Evolutionary conservation across 2,797 vertebrate species (phyloP).

Genomic region (Acomys russatus): DNA sequence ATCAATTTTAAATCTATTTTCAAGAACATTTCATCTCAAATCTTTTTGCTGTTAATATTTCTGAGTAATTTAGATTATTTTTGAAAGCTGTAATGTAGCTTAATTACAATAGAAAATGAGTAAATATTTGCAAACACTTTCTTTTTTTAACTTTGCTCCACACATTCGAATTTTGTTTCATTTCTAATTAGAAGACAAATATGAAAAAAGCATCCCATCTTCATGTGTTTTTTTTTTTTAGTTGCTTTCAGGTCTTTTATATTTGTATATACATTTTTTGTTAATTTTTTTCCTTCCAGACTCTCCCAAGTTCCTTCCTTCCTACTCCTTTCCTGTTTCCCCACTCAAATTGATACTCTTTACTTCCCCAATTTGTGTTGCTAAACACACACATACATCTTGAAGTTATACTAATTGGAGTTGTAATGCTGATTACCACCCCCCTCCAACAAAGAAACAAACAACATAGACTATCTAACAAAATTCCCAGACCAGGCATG

Average conservation of each 20-base stretch:
- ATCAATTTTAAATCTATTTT: conserved; percentile 35
- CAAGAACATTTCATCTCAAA: conserved; percentile 2
- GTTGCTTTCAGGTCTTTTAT: background rate
- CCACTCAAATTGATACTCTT: too few relatives aligned
- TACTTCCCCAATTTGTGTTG: background rate
- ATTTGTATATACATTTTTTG: background rate
- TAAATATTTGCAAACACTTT: conserved; percentile 51
- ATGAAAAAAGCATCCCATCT: background rate
- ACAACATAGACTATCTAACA: background rate
- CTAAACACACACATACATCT: background rate
- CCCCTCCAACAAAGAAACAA: background rate
- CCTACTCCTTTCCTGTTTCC: background rate
- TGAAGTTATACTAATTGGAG: background rate
- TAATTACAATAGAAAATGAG: conserved; percentile 16
- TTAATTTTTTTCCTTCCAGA: background rate
- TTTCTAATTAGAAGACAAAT: background rate
- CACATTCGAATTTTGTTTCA: background rate
- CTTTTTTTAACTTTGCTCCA: conserved; percentile 42
- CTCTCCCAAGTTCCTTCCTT: too few relatives aligned
- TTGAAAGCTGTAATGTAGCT: conserved; percentile 6
- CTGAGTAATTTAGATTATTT: conserved; percentile 11
- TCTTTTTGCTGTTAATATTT: conserved; percentile 16
- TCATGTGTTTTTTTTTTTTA: background rate
- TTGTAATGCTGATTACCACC: background rate
- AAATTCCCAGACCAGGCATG: too few relatives aligned